Base-by-base conservation (phyloP, 2,113 vertebrate species). In the Pelobates fuscus region DNA sequence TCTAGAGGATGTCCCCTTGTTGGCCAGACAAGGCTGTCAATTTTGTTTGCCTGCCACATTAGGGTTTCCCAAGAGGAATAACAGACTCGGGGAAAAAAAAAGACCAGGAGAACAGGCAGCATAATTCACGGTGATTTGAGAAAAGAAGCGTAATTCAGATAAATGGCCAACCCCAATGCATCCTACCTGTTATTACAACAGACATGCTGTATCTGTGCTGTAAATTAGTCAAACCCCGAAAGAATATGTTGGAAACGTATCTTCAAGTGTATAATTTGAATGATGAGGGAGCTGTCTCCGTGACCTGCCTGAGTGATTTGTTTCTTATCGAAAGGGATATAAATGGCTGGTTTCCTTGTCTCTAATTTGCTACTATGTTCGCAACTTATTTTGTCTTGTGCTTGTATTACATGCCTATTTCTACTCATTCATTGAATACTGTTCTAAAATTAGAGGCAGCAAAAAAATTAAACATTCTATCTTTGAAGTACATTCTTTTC, bases 11-110 rank as follows among this genome's bases (percentile, higher is more conserved):
- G 82, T 29, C 91, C 92, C 93, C 93, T 86, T 93, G 92, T 94
- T 93, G 93, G 95, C 90, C 93, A 94, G 92, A 95, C 91, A 94
- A 96, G 95, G 92, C 93, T 91, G 93, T 95, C 93, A 95, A 93
- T 96, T 96, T 96, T 94, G 92, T 95, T 95, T 95, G 93, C 92
- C 92, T 95, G 95, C 93, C 94, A 94, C 93, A 94, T 97, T 95
- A 95, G 85, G 27, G 18, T 81, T 85, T 91, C 92, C 92, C 90
- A n/a, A 88, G 84, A 91, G 93, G 93, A 92, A 92, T 88, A 84
- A 87, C 86, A 77, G 82, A 84, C 85, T 89, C 86, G 79, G 26
- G 82, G 44, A 18, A 14, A 49, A 90, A 88, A 89, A 87, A 85
- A 61, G 58, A 81, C 81, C 81, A 82, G 90, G 92, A 82, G 79